Evolutionary conservation across 2,113 vertebrate species (phyloP).

Genomic region (Chaetodon auriga): DNA sequence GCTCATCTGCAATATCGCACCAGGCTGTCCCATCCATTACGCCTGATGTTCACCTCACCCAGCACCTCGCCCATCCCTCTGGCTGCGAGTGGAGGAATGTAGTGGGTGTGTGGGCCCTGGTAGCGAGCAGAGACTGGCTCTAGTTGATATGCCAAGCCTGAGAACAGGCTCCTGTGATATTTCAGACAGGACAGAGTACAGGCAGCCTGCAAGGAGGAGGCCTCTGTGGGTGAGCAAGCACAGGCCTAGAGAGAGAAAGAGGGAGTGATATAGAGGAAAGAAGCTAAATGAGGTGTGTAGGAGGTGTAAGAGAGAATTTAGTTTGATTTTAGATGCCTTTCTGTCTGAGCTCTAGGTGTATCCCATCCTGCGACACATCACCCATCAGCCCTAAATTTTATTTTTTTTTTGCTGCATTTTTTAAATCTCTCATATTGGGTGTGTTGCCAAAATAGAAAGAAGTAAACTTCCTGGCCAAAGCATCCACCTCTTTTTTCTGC

Average conservation of each 20-base stretch:
- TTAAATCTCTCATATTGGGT: background rate
- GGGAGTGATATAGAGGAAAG: conserved; percentile 1
- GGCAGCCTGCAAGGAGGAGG: conserved; percentile 45
- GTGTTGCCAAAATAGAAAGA: conserved; percentile 27
- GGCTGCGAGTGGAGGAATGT: conserved; percentile 71
- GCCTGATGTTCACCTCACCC: conserved; percentile 50
- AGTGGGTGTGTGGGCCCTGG: conserved; percentile 63
- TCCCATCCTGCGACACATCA: conserved; percentile 41
- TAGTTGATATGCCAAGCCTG: conserved; percentile 67
- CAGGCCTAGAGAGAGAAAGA: conserved; percentile 47
- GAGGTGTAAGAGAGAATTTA: conserved; percentile 12
- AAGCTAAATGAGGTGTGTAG: background rate
- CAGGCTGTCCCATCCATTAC: conserved; percentile 49
- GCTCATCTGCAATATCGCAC: conserved; percentile 21
- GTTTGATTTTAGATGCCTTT: conserved; percentile 34
- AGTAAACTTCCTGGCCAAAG: conserved; percentile 16
- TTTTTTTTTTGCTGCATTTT: conserved; percentile 19
- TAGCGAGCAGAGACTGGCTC: conserved; percentile 77
- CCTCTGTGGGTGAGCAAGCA: conserved; percentile 54
- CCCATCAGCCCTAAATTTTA: conserved; percentile 22
- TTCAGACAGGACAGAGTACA: conserved; percentile 46
- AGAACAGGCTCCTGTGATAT: conserved; percentile 45
- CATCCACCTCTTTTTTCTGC: conserved; percentile 1
- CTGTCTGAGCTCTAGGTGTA: conserved; percentile 35
- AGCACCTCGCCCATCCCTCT: conserved; percentile 67